phyloP scores from a whole-genome alignment of 2,888 invertebrate species.

The Heliconius aoede region DNA sequence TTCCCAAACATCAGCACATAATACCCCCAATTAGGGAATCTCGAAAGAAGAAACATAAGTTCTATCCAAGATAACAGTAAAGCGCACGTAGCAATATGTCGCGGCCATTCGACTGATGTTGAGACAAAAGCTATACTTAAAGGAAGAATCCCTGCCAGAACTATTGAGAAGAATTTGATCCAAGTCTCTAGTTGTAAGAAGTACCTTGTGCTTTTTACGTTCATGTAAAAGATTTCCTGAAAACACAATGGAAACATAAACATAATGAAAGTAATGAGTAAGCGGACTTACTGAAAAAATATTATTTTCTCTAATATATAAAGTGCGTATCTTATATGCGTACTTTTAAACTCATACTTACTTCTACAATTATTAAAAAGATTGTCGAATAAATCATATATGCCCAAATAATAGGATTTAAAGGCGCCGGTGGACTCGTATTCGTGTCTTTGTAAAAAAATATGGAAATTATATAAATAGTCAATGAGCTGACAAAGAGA shows the following conservation, averaged over 20 bases:
- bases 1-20: conserved; percentile 86
- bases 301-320: too few species aligned
- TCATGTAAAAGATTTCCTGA: conserved; percentile 82
- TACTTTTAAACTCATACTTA: conserved; percentile 51
- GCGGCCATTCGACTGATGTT: conserved; percentile 67
- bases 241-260: conserved; percentile 34
- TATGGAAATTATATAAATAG: conserved; percentile 75
- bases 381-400: conserved; percentile 70
- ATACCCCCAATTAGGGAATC: conserved; percentile 84
- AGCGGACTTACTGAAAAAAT: too few species aligned
- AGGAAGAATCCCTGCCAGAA: conserved; percentile 73
- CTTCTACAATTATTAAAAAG: conserved; percentile 71
- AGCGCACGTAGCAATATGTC: conserved; percentile 80
- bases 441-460: conserved; percentile 75
- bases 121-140: conserved; percentile 60
- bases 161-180: conserved; percentile 80
- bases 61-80: conserved; percentile 83
- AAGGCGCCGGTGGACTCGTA: conserved; percentile 58
- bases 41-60: conserved; percentile 82
- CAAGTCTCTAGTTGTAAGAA: conserved; percentile 82
- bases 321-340: too few species aligned
- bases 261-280: too few species aligned
- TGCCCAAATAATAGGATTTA: conserved; percentile 66
- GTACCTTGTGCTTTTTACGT: conserved; percentile 77
- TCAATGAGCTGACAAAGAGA: conserved; percentile 77